Percentiles rank a stretch among this genome's conserved stretches.
phyloP scores from a whole-genome alignment of 2,797 vertebrate genomes.

The Dendrocincla tyrannina region DNA sequence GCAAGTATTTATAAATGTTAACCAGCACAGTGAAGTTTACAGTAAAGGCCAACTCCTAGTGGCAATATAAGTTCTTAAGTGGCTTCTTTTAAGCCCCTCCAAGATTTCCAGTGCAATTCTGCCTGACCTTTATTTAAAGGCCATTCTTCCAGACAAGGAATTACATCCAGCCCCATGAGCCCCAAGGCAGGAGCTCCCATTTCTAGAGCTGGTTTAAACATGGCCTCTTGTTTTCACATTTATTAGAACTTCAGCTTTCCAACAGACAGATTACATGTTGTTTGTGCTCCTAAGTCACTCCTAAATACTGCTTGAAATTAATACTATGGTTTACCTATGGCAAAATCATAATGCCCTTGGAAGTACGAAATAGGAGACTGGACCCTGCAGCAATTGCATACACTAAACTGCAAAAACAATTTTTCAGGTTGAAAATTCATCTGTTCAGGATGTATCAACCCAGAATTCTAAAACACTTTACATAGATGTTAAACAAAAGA shows the following conservation, averaged over 20 bases:
- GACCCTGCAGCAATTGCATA: background rate
- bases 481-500: background rate
- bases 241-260: background rate
- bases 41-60: conserved; percentile 39
- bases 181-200: background rate
- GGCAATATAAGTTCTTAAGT: conserved; percentile 25
- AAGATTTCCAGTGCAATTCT: conserved; percentile 16
- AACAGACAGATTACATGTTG: background rate
- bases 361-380: background rate
- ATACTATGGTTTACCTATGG: background rate
- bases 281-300: background rate
- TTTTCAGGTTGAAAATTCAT: background rate
- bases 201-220: background rate
- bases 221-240: background rate
- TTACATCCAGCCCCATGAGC: background rate
- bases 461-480: background rate
- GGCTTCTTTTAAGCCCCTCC: background rate
- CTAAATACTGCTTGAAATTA: background rate
- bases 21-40: background rate
- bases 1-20: conserved; percentile 13
- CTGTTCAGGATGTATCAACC: background rate
- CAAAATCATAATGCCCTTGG: background rate
- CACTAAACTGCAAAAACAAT: background rate
- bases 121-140: conserved; percentile 58
- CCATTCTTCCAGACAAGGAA: background rate